phyloP scores from a whole-genome alignment of 2,113 vertebrate species.

The Sus scrofa region T2T-Sscrofa CM000826.6:33583501-33584000 shows the following conservation, averaged over 20 bases:
- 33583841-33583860: not conserved
- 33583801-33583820: slow-evolving; percentile 3
- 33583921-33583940: slow-evolving; percentile 45
- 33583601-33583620: not conserved
- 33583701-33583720: slow-evolving; percentile 68
- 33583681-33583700: slow-evolving; percentile 58
- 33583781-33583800: slow-evolving; percentile 40
- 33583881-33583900: slow-evolving; percentile 48
- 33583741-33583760: slow-evolving; percentile 48
- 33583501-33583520: not conserved
- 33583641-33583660: slow-evolving; percentile 66
- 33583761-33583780: slow-evolving; percentile 28
- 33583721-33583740: slow-evolving; percentile 29
- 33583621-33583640: not conserved
- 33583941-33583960: slow-evolving; percentile 57
- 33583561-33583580: not conserved
- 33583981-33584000: not conserved
- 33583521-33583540: not conserved
- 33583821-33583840: slow-evolving; percentile 11
- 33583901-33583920: slow-evolving; percentile 57
- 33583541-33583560: not conserved
- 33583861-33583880: slow-evolving; percentile 55
- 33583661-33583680: slow-evolving; percentile 36
- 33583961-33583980: slow-evolving; percentile 49
- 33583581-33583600: slow-evolving; percentile 21